Evolutionary conservation across 1,140 invertebrate genomes (phyloP).

Genomic region (Drosophila sturtevanti): DNA sequence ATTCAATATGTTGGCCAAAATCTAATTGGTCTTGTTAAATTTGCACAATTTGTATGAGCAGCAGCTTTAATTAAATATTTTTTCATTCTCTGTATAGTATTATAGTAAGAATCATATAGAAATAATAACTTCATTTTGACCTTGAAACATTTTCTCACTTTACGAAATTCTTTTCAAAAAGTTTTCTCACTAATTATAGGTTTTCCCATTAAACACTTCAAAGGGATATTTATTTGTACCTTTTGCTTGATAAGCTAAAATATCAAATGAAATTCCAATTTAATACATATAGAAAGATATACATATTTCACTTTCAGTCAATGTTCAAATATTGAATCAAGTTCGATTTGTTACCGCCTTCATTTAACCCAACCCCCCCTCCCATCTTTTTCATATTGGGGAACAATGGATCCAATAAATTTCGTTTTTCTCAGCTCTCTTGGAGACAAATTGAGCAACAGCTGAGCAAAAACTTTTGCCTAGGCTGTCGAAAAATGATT

Average conservation of each 20-base stretch:
- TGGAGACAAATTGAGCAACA: constrained; percentile 9
- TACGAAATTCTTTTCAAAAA: background rate
- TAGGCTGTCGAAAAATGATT: constrained; percentile 55
- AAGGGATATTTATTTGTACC: background rate
- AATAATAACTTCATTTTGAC: background rate
- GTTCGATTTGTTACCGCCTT: constrained; percentile 5
- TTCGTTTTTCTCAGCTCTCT: constrained; percentile 13
- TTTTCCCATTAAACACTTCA: background rate
- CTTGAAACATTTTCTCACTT: background rate
- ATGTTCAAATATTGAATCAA: constrained; percentile 38
- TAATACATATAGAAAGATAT: background rate
- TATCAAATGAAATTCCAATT: background rate
- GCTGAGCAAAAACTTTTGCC: constrained; percentile 41
- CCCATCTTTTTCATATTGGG: too few relatives aligned
- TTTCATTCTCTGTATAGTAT: background rate
- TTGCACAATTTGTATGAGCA: background rate
- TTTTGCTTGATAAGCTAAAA: constrained; percentile 2
- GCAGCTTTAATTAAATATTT: background rate
- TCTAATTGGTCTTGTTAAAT: constrained; percentile 2
- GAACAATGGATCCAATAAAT: constrained; percentile 68
- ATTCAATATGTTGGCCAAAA: background rate
- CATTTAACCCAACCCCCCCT: background rate
- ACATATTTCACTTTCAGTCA: constrained; percentile 1
- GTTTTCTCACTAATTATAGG: background rate
- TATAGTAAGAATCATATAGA: background rate